phyloP scores from a whole-genome alignment of 2,888 invertebrate genomes.

The Melipona bicolor region DNA sequence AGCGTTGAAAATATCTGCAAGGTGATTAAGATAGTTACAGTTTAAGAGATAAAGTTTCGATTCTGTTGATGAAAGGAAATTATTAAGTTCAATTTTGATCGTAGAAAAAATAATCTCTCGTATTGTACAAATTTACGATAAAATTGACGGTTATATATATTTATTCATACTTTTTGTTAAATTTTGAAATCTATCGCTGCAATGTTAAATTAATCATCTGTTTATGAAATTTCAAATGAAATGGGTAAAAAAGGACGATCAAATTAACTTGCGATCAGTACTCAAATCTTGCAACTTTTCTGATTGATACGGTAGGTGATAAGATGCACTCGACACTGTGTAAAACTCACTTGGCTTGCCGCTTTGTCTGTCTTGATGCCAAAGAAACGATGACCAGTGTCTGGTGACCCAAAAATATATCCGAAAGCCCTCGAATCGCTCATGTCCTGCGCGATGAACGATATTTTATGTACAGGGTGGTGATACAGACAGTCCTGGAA shows the following conservation, averaged over 20 bases:
- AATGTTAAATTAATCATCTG: not conserved
- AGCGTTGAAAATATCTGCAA: too few relatives aligned
- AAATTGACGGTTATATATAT: too few relatives aligned
- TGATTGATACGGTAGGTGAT: not conserved
- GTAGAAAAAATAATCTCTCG: too few relatives aligned
- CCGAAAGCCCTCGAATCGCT: conserved; percentile 99
- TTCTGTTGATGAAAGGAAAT: too few relatives aligned
- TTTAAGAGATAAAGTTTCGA: too few relatives aligned
- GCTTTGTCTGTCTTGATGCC: conserved; percentile 99
- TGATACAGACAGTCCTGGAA: conserved; percentile 96
- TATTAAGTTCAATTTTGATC: too few relatives aligned
- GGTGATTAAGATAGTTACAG: too few relatives aligned
- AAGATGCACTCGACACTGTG: not conserved
- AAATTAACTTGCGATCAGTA: not conserved
- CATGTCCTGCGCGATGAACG: conserved; percentile 99
- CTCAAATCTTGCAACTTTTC: too few relatives aligned
- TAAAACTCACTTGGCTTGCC: conserved; percentile 92
- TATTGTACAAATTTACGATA: too few relatives aligned
- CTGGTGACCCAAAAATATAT: conserved; percentile 98
- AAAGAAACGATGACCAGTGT: conserved; percentile 98
- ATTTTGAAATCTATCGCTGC: not conserved
- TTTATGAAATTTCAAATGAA: too few relatives aligned
- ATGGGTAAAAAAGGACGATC: not conserved
- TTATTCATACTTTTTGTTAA: not conserved
- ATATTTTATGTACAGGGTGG: conserved; percentile 99